Evolutionary conservation across 2,888 invertebrate species (phyloP).

Genomic region (Platycnemis pennipes): DNA sequence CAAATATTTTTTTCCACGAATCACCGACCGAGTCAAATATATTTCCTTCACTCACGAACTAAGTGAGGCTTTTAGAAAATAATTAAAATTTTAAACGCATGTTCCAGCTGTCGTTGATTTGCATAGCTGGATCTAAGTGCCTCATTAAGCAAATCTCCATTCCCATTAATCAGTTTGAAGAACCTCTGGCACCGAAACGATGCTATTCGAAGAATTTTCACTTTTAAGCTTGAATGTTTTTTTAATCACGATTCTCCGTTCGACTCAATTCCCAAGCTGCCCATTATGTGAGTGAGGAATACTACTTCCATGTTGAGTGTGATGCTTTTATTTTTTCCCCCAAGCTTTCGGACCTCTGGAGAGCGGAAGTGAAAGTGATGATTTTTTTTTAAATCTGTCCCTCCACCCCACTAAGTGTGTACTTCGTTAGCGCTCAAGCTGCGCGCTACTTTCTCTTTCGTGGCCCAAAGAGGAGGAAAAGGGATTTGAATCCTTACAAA

Average conservation of each 20-base stretch:
- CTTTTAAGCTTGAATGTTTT: neutral
- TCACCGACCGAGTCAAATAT: too few relatives aligned
- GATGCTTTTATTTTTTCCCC: neutral
- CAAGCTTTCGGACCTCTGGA: neutral
- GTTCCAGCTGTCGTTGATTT: neutral
- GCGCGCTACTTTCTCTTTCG: neutral
- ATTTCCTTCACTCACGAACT: neutral
- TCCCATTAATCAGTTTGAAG: neutral
- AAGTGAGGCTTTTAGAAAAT: neutral
- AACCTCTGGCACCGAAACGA: neutral
- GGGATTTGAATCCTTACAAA: neutral
- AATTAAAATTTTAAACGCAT: neutral
- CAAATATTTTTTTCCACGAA: too few relatives aligned
- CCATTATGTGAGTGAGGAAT: neutral
- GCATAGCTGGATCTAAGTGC: neutral
- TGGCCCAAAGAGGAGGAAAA: neutral
- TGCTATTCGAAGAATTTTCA: neutral
- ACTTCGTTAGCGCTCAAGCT: neutral
- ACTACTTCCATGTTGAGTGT: neutral
- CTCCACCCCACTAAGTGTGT: neutral
- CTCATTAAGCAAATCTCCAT: neutral
- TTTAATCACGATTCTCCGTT: neutral
- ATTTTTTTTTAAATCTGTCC: neutral
- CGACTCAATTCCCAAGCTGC: neutral
- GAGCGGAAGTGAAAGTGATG: neutral